A percentile compares a stretch with the other conserved stretches of the same genome.
These are phyloP conservation scores for Merops nubicus DNA, from an alignment of 2,113 vertebrate genomes.

Conservation along the genomic window DNA sequence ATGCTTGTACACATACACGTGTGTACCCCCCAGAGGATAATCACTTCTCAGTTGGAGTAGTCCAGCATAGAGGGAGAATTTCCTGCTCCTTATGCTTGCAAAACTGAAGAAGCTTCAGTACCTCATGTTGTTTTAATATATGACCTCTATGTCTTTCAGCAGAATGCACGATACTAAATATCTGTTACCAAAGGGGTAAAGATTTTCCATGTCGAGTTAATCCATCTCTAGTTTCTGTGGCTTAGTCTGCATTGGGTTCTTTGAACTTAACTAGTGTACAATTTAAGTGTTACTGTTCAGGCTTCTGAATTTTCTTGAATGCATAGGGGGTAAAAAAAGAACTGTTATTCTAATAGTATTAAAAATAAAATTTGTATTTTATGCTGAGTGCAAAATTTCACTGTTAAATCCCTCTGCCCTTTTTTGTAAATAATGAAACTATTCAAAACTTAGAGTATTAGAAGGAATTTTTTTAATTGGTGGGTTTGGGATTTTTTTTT, in stretches of 20 bases:
- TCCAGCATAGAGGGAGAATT: not conserved
- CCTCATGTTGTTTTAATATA: not conserved
- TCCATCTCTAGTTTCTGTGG: not conserved
- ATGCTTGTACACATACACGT: accelerated
- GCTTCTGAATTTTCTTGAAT: not conserved
- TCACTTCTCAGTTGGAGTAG: not conserved
- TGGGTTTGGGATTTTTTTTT: not conserved
- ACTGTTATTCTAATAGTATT: not conserved
- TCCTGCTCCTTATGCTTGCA: not conserved
- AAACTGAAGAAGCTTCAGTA: not conserved
- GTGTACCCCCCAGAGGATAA: too few relatives aligned
- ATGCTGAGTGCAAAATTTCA: not conserved
- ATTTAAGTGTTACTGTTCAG: not conserved
- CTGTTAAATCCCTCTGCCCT: not conserved
- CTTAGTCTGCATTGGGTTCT: not conserved
- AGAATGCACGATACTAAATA: not conserved
- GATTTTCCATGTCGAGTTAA: not conserved
- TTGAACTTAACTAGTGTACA: not conserved
- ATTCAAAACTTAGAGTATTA: not conserved
- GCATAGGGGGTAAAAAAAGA: not conserved
- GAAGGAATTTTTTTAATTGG: not conserved
- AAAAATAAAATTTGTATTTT: not conserved
- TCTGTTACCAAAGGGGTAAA: not conserved
- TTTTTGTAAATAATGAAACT: not conserved
- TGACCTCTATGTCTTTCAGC: not conserved